Evolutionary conservation across 2,113 vertebrate species (phyloP).

Genomic region (Eolophus roseicapilla): DNA sequence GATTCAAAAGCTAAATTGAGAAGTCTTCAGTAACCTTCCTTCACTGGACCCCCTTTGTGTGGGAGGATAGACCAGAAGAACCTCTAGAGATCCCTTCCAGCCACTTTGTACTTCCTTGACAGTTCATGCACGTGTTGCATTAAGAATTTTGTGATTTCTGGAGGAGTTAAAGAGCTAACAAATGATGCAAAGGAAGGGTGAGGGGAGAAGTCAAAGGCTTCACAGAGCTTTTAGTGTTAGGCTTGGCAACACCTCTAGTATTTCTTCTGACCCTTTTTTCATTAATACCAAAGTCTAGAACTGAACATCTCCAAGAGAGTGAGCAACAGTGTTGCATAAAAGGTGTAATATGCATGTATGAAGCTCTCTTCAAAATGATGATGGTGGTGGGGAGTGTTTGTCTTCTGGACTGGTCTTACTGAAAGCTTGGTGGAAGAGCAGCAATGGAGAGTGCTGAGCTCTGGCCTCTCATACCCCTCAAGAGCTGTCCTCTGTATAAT

Average conservation of each 20-base stretch:
- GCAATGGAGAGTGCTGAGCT: not conserved
- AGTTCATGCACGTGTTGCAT: accelerated
- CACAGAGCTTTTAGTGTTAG: not conserved
- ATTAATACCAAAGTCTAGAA: not conserved
- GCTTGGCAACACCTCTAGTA: not conserved
- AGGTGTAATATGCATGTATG: not conserved
- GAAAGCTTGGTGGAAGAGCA: not conserved
- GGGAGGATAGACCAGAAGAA: not conserved
- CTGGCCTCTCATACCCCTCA: not conserved
- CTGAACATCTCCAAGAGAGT: not conserved
- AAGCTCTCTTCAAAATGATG: not conserved
- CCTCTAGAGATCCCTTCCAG: not conserved
- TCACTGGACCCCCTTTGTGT: accelerated
- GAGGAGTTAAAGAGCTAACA: not conserved
- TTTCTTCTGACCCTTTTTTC: not conserved
- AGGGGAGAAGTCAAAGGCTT: not conserved
- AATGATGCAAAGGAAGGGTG: not conserved
- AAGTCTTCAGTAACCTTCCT: not conserved
- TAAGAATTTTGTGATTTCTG: not conserved
- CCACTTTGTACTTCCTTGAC: not conserved
- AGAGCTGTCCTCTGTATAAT: not conserved
- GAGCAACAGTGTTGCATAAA: not conserved
- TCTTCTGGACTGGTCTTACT: not conserved
- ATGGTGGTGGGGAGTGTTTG: not conserved
- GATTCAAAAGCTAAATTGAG: not conserved